Percentiles rank a stretch among this genome's conserved stretches.
Evolutionary conservation across 2,888 invertebrate genomes (phyloP).

Genomic region (Sinotaia quadrata): DNA sequence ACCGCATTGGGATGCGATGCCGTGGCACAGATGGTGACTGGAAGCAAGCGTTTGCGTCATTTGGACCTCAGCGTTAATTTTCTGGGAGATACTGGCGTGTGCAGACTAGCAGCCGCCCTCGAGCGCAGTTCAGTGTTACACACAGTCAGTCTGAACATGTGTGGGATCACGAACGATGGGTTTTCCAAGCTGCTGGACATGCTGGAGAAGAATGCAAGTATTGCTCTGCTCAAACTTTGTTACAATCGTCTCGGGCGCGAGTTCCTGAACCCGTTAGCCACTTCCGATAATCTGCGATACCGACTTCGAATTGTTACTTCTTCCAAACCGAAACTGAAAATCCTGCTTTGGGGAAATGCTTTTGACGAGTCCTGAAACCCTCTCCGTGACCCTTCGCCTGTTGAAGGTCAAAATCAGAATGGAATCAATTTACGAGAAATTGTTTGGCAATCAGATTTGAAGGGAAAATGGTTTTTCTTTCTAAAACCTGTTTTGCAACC

Average conservation of each 20-base stretch:
- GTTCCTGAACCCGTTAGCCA: conserved; percentile 51
- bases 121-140: conserved; percentile 58
- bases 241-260: conserved; percentile 67
- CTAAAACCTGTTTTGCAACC: too few relatives aligned
- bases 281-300: conserved; percentile 63
- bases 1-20: conserved; percentile 57
- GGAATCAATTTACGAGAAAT: too few relatives aligned
- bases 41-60: conserved; percentile 55
- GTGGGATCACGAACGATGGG: conserved; percentile 67
- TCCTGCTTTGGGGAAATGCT: conserved; percentile 69
- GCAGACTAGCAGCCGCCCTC: conserved; percentile 60
- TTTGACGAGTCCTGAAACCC: conserved; percentile 61
- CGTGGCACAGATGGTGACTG: conserved; percentile 61
- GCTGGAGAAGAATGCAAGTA: conserved; percentile 60
- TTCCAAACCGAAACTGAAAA: conserved; percentile 67
- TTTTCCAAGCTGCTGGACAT: conserved; percentile 64
- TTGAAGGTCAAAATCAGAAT: too few relatives aligned
- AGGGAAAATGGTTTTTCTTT: too few relatives aligned
- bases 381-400: too few relatives aligned
- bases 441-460: too few relatives aligned
- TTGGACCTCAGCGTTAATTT: conserved; percentile 68
- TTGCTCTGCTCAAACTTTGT: conserved; percentile 66
- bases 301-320: conserved; percentile 64
- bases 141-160: conserved; percentile 69
- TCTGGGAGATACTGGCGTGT: conserved; percentile 60